Evolutionary conservation across 1,140 invertebrate species (phyloP).

Genomic region (Drosophila serrata): DNA sequence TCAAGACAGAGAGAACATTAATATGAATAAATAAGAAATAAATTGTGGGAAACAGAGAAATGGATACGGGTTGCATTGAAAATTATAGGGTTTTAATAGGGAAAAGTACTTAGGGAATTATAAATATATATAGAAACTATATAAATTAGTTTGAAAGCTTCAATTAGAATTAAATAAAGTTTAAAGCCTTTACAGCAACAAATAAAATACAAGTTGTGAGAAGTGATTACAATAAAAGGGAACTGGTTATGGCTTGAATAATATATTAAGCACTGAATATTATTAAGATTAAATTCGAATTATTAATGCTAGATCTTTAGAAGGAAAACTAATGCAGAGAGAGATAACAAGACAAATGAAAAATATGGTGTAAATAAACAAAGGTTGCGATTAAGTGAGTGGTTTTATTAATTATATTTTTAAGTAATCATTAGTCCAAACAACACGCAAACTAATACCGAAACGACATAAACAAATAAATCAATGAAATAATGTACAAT

Average conservation of each 20-base stretch:
- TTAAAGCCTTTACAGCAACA: not conserved
- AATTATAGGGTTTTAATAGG: not conserved
- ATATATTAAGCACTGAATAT: not conserved
- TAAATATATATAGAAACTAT: not conserved
- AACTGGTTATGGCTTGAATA: not conserved
- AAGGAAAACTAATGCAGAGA: not conserved
- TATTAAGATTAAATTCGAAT: not conserved
- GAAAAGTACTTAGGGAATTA: not conserved
- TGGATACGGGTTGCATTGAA: not conserved
- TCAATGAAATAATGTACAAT: constrained; percentile 20
- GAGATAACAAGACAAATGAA: not conserved
- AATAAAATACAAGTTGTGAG: constrained; percentile 9
- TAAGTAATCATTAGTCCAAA: constrained; percentile 3
- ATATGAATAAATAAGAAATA: constrained; percentile 10
- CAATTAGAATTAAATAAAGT: not conserved
- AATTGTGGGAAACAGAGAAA: constrained; percentile 17
- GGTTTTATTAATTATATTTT: constrained; percentile 10
- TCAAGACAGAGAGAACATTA: constrained; percentile 11
- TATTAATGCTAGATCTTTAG: not conserved
- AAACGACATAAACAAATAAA: constrained; percentile 18
- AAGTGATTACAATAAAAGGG: constrained; percentile 6
- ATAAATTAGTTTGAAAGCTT: constrained; percentile 2
- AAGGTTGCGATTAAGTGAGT: constrained; percentile 10
- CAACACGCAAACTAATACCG: not conserved
- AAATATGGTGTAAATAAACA: constrained; percentile 5